Percentiles rank a stretch among this genome's conserved stretches.
Evolutionary conservation across 2,797 vertebrate genomes (phyloP).

Genomic region (Cryptoprocta ferox): DNA sequence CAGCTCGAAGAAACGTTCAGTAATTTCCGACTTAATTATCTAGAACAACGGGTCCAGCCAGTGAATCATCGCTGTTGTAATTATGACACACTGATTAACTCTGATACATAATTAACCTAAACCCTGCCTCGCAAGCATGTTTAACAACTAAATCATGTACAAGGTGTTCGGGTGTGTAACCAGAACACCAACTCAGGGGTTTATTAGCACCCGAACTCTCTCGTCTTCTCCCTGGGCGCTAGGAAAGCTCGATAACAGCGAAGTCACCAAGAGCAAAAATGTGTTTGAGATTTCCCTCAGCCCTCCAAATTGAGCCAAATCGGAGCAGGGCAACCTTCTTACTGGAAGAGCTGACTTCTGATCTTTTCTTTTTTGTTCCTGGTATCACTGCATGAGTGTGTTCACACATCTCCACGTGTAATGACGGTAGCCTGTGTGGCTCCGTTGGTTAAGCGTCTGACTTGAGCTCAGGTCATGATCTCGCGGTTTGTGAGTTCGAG

Average conservation of each 20-base stretch:
- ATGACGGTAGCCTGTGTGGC: background rate
- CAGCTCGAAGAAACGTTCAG: background rate
- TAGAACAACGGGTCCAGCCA: background rate
- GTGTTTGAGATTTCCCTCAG: conserved; percentile 23
- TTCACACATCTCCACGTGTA: background rate
- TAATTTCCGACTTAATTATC: conserved; percentile 33
- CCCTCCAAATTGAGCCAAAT: background rate
- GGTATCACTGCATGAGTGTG: background rate
- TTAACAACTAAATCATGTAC: conserved; percentile 41
- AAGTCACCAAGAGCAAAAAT: conserved; percentile 31
- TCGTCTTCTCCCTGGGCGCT: background rate
- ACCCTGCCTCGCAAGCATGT: conserved; percentile 21
- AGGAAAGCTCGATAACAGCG: background rate
- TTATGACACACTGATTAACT: conserved; percentile 39
- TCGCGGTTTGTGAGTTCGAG: no score
- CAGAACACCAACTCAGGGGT: background rate
- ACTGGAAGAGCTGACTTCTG: background rate
- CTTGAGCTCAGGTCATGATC: no score
- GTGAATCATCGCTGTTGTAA: conserved; percentile 47
- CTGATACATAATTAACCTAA: conserved; percentile 46
- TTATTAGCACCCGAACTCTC: conserved; percentile 10
- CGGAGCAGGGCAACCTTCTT: background rate
- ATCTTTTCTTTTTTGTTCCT: background rate
- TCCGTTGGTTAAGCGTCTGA: no score
- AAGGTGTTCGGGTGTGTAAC: background rate